A percentile compares a stretch with the other conserved stretches of the same genome.
Evolutionary conservation across 1,140 invertebrate genomes (phyloP).

Genomic region (Yoshiicerus persimilis): DNA sequence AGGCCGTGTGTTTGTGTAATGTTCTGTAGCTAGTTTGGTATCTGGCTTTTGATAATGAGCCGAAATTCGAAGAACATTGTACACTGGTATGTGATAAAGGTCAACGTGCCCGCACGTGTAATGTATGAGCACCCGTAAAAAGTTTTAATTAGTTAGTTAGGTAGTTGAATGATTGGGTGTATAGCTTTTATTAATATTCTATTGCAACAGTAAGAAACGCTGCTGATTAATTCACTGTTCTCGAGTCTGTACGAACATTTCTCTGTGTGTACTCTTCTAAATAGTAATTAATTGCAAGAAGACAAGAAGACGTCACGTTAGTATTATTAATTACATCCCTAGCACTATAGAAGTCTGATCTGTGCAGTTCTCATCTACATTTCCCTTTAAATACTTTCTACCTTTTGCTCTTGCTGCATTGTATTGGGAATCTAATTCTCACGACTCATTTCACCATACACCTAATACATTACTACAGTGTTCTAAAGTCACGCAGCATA

Average conservation of each 20-base stretch:
- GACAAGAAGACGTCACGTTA: background rate
- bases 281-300: background rate
- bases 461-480: background rate
- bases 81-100: conserved; percentile 2
- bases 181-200: background rate
- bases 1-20: background rate
- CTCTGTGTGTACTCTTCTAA: background rate
- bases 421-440: background rate
- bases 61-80: conserved; percentile 5
- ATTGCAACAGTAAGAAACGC: background rate
- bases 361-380: background rate
- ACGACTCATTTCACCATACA: background rate
- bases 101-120: conserved; percentile 13
- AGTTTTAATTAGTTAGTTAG: background rate
- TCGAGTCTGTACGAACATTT: background rate
- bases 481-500: no score
- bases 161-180: background rate
- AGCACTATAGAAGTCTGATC: background rate
- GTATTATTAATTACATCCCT: background rate
- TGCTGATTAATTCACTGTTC: background rate
- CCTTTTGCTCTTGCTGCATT: background rate
- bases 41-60: background rate
- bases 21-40: background rate
- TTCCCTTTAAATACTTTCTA: background rate
- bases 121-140: background rate